These are phyloP conservation scores for Dynastes grantii DNA, from an alignment of 2,888 invertebrate genomes.

Conservation along the genomic window DNA sequence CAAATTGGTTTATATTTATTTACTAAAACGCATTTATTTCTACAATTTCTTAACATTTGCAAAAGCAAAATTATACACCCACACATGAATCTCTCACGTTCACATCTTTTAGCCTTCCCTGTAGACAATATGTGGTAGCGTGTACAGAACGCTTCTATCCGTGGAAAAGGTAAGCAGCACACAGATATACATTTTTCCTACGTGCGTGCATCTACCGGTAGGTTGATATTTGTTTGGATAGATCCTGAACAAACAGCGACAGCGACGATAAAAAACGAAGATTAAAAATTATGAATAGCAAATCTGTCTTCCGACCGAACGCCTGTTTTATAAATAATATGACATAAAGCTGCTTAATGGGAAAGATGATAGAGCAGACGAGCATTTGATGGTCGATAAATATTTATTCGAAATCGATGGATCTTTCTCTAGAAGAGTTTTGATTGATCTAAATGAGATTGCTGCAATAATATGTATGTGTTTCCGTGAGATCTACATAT, in stretches of 20 bases:
- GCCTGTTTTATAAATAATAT: slow-evolving; percentile 51
- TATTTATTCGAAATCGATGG: slow-evolving; percentile 10
- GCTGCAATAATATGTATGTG: neutral
- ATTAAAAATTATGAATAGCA: slow-evolving; percentile 55
- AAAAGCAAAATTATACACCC: too few relatives aligned
- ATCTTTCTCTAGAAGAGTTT: neutral
- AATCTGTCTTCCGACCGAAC: slow-evolving; percentile 50
- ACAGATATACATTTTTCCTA: too few relatives aligned
- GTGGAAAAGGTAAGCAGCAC: too few relatives aligned
- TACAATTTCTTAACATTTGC: too few relatives aligned
- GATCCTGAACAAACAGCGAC: slow-evolving; percentile 51
- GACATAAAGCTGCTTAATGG: slow-evolving; percentile 34
- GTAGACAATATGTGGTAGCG: too few relatives aligned
- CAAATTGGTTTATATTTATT: too few relatives aligned
- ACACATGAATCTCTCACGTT: neutral
- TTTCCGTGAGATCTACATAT: neutral
- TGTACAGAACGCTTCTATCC: too few relatives aligned
- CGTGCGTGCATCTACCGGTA: slow-evolving; percentile 6
- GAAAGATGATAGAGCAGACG: slow-evolving; percentile 2
- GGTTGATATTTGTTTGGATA: slow-evolving; percentile 46
- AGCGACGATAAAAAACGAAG: slow-evolving; percentile 43
- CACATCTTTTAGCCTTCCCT: neutral
- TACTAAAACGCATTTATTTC: too few relatives aligned
- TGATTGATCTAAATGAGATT: slow-evolving; percentile 3
- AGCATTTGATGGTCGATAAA: slow-evolving; percentile 12